Conservation (phyloP, 1,140 invertebrate genomes). For the Brachionus paranguensis region DNA sequence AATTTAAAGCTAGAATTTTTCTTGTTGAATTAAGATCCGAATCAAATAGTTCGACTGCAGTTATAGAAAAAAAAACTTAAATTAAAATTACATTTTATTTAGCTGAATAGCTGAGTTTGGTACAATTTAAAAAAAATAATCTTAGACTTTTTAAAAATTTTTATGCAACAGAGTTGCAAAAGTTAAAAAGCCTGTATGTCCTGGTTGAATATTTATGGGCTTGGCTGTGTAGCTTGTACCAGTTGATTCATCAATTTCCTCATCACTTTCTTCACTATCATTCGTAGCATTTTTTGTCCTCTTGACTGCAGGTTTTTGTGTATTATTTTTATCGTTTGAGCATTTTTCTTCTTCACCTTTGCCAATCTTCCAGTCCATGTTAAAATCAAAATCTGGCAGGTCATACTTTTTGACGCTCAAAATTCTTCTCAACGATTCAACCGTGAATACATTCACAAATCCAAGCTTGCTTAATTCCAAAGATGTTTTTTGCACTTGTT, state of each 20-base stretch:
- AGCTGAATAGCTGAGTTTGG: not conserved
- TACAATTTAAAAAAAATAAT: not conserved
- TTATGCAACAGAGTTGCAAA: conserved; percentile 40
- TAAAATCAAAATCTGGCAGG: conserved; percentile 34
- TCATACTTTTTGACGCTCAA: conserved; percentile 27
- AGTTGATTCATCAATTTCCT: not conserved
- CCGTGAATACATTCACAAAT: not conserved
- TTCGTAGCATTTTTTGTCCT: not conserved
- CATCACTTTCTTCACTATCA: conserved; percentile 3
- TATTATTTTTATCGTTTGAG: not conserved
- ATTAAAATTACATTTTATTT: not conserved
- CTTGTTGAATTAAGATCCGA: not conserved
- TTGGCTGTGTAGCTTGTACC: not conserved
- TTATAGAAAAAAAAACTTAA: not conserved
- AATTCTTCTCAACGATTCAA: conserved; percentile 18
- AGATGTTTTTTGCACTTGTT: conserved; percentile 87
- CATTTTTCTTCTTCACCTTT: not conserved
- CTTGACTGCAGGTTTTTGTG: not conserved
- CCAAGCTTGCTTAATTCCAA: conserved; percentile 64
- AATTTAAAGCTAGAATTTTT: not conserved
- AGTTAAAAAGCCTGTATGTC: conserved; percentile 39
- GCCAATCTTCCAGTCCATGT: not conserved
- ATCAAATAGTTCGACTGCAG: not conserved
- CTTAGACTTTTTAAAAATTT: conserved; percentile 11
- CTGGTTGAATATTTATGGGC: conserved; percentile 21